A percentile compares a stretch with the other conserved stretches of the same genome.
These are phyloP conservation scores for Drosophila peninsularis DNA, from an alignment of 2,888 invertebrate species.

Conservation along the genomic window DNA sequence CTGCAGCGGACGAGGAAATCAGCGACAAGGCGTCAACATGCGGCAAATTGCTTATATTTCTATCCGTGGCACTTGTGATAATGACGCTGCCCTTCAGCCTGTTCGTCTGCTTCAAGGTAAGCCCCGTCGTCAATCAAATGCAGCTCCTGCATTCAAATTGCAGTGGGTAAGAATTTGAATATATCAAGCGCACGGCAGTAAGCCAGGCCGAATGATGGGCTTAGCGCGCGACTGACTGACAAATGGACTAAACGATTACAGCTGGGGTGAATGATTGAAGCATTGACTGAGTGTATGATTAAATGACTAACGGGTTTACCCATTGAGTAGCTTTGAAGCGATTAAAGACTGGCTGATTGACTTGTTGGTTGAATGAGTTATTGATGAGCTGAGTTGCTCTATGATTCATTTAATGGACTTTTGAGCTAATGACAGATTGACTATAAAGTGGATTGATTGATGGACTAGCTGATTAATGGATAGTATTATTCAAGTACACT, in stretches of 20 bases:
- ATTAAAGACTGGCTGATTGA: background rate
- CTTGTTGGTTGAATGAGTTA: background rate
- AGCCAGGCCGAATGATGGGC: background rate
- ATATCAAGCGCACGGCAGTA: background rate
- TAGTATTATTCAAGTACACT: no score
- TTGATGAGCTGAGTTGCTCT: background rate
- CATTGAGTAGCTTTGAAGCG: background rate
- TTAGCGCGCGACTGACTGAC: conserved; percentile 3
- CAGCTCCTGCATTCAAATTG: background rate
- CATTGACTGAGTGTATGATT: background rate
- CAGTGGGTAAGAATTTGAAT: background rate
- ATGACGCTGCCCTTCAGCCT: conserved; percentile 96
- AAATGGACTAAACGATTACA: background rate
- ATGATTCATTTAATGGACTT: background rate
- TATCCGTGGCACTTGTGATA: conserved; percentile 93
- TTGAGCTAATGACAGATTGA: background rate
- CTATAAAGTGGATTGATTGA: background rate
- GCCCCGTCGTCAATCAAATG: conserved; percentile 49
- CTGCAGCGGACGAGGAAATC: conserved; percentile 87
- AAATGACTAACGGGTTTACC: background rate
- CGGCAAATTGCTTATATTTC: conserved; percentile 91
- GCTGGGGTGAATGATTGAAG: background rate
- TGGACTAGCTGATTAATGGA: background rate
- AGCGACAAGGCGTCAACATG: conserved; percentile 89
- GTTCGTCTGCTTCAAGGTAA: conserved; percentile 96